Evolutionary conservation across 2,797 vertebrate genomes (phyloP), one percentile per base, ranked within the genome.

Genomic region (Tiaroga cobitis): DNA sequence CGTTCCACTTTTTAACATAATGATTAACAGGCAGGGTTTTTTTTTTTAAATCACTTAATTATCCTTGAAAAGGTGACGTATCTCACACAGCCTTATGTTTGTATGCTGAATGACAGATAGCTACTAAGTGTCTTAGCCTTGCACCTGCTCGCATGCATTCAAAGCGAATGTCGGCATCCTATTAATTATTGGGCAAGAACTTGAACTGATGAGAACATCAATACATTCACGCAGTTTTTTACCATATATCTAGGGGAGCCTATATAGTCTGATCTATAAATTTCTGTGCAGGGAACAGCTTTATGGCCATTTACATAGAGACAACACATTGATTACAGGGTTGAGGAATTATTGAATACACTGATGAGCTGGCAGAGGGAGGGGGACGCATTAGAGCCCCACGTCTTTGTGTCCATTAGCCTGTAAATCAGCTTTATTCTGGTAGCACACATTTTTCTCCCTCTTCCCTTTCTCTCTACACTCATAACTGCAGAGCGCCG

Each of bases 301-400:
- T 95, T 93, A 91, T 92, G 91, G 90, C 87, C 91, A 92, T 94
- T 95, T 94, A 93, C 91, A 94, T 94, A 90, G 89, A 92, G 91
- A 94, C 91, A 94, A 93, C 89, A 92, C 90, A 94, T 94, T 95
- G 93, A 95, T 93, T 94, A 89, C 90, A 84, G 89, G 91, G 83
- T 89, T 90, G 85, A 89, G 88, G 87, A 91, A 92, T 94, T 94
- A 93, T 92, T 90, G 90, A 94, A 94, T 91, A 72, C 90, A 86
- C 87, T 86, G 86, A 88, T 82, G 87, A 92, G 89, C 86, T 87
- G 88, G 87, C 83, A 90, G 79, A 86, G 87, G 90, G 90, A 88
- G 90, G 87, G 88, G 81, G 87, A 85, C 78, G 86, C 88, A 91
- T 93, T 92, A 92, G 93, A 86, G 90, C 87, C 89, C 89, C 87